phyloP scores from a whole-genome alignment of 1,140 invertebrate species.

The Chironomus tepperi region DNA sequence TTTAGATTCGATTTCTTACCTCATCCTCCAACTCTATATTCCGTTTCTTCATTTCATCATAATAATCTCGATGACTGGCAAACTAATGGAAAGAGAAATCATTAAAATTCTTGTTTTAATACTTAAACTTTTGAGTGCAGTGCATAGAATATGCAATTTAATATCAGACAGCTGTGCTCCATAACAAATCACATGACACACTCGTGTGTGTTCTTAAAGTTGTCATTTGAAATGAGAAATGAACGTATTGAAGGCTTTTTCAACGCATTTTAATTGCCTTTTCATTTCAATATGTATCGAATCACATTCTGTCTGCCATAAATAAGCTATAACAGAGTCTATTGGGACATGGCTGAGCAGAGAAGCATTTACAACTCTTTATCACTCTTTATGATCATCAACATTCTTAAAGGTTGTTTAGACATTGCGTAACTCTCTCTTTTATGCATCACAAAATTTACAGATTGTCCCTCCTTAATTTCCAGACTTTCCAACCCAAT shows the following conservation, averaged over 20 bases:
- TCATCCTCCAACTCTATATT: background rate
- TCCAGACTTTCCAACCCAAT: too few species aligned
- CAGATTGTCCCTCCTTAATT: too few species aligned
- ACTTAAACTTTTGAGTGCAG: background rate
- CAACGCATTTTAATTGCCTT: background rate
- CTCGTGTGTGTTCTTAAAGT: background rate
- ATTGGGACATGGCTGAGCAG: too few species aligned
- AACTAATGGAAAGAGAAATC: background rate
- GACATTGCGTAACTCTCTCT: too few species aligned
- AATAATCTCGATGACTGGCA: background rate
- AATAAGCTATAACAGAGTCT: too few species aligned
- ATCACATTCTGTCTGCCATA: too few species aligned
- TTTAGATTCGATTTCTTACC: background rate
- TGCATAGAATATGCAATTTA: background rate
- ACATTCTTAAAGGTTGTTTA: too few species aligned
- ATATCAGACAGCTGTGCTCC: background rate
- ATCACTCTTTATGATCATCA: too few species aligned
- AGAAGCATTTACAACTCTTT: too few species aligned
- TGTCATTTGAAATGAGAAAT: background rate
- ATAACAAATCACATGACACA: background rate
- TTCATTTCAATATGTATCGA: too few species aligned
- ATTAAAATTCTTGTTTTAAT: background rate
- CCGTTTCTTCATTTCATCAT: slow-evolving; percentile 4
- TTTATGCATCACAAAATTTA: too few species aligned
- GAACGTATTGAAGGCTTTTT: background rate